Conservation (phyloP, 2,113 vertebrate species). For the Ameiurus melas region DNA sequence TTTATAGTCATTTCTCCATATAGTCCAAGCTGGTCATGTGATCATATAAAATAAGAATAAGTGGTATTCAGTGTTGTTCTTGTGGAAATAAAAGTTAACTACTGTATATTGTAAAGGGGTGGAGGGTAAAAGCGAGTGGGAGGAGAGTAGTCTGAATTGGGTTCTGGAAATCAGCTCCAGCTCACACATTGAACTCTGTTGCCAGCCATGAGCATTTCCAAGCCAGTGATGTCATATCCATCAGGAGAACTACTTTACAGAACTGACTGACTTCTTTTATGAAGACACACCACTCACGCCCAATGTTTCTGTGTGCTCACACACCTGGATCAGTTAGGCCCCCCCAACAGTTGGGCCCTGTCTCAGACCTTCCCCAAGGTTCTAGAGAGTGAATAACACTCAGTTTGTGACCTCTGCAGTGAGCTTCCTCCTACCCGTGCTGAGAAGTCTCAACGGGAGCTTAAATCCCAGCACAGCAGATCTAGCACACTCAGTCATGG, state of each 20-base stretch:
- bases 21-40: no score
- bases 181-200: slow-evolving; percentile 81
- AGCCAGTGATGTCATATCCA: slow-evolving; percentile 54
- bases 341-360: no score
- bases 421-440: slow-evolving; percentile 5
- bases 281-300: slow-evolving; percentile 8
- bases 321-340: slow-evolving; percentile 73
- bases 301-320: slow-evolving; percentile 75
- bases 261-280: slow-evolving; percentile 18
- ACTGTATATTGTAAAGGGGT: neutral
- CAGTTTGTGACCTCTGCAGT: slow-evolving; percentile 57
- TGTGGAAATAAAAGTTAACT: neutral
- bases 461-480: neutral
- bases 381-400: slow-evolving; percentile 66
- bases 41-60: no score
- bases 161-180: slow-evolving; percentile 70
- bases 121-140: slow-evolving; percentile 44
- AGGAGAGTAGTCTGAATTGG: slow-evolving; percentile 71
- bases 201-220: slow-evolving; percentile 81
- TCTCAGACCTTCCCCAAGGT: slow-evolving; percentile 75
- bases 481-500: neutral
- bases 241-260: neutral
- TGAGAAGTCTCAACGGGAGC: no score
- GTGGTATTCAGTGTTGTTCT: neutral
- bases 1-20: no score